phyloP scores from a whole-genome alignment of 1,140 invertebrate species.

The Apis laboriosa region DNA sequence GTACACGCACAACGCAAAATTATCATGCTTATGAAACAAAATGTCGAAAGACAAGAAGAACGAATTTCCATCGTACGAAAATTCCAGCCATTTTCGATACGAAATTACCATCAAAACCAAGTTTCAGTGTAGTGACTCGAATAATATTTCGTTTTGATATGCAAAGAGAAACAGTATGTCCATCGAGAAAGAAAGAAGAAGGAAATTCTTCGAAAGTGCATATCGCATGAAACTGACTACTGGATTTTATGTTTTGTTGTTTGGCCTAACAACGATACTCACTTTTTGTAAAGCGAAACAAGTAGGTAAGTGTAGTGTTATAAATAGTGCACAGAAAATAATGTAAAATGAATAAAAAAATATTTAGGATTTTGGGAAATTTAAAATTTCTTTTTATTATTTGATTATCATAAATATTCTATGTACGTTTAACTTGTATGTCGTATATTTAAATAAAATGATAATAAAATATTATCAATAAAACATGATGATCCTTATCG shows the following conservation, averaged over 20 bases:
- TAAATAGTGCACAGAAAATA: neutral
- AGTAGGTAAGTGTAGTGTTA: conserved; percentile 7
- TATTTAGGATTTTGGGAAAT: neutral
- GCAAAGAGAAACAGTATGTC: conserved; percentile 31
- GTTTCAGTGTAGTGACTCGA: neutral
- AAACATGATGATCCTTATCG: neutral
- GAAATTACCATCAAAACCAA: neutral
- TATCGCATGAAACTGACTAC: neutral
- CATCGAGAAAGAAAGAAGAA: conserved; percentile 20
- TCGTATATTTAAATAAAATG: no score
- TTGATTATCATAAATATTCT: no score
- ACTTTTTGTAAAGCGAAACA: conserved; percentile 6
- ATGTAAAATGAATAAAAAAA: neutral
- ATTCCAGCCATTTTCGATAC: neutral
- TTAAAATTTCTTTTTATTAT: neutral
- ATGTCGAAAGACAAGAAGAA: neutral
- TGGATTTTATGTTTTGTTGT: neutral
- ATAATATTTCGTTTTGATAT: conserved; percentile 22
- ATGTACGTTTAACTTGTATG: no score
- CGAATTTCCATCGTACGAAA: neutral
- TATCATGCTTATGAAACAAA: neutral
- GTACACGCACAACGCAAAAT: neutral
- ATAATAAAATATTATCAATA: no score
- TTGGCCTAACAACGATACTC: neutral
- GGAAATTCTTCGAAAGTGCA: conserved; percentile 6